A percentile compares a stretch with the other conserved stretches of the same genome.
Conservation (phyloP, 2,113 vertebrate genomes). For the Nerophis ophidion region DNA sequence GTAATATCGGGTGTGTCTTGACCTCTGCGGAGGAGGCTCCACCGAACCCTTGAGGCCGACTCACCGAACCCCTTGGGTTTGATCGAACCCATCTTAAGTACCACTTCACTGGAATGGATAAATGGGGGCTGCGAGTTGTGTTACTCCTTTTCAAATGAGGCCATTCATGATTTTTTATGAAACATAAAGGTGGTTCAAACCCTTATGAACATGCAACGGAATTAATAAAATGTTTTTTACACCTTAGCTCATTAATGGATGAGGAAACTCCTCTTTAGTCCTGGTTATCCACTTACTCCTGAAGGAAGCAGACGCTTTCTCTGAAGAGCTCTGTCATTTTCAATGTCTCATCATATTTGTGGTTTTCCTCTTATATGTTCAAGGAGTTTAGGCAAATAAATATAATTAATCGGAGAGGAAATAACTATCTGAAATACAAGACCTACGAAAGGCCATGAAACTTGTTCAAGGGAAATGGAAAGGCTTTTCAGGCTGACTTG, state of each 20-base stretch:
- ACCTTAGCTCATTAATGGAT: not conserved
- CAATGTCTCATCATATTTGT: no score
- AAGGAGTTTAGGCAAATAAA: slow-evolving; percentile 40
- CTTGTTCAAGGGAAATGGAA: slow-evolving; percentile 37
- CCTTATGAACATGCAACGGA: not conserved
- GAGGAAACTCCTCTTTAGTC: not conserved
- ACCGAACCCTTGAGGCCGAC: no score
- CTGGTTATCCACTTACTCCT: not conserved
- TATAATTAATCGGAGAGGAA: slow-evolving; percentile 50
- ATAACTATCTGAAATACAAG: slow-evolving; percentile 28
- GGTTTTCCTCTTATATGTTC: slow-evolving; percentile 13
- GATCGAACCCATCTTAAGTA: no score
- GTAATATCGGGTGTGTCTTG: no score
- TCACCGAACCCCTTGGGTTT: no score
- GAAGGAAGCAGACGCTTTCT: not conserved
- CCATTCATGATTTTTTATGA: slow-evolving; percentile 38
- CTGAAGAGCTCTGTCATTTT: not conserved
- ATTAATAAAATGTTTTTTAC: not conserved
- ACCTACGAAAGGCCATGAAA: slow-evolving; percentile 43
- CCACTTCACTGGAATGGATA: slow-evolving; percentile 62
- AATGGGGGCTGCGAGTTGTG: not conserved
- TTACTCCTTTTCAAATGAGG: not conserved
- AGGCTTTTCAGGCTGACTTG: slow-evolving; percentile 26
- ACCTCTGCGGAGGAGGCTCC: no score
- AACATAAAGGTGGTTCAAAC: slow-evolving; percentile 8